Evolutionary conservation across 2,888 invertebrate genomes (phyloP), one percentile per base, ranked within the genome.

Genomic region (Melieria picta): DNA sequence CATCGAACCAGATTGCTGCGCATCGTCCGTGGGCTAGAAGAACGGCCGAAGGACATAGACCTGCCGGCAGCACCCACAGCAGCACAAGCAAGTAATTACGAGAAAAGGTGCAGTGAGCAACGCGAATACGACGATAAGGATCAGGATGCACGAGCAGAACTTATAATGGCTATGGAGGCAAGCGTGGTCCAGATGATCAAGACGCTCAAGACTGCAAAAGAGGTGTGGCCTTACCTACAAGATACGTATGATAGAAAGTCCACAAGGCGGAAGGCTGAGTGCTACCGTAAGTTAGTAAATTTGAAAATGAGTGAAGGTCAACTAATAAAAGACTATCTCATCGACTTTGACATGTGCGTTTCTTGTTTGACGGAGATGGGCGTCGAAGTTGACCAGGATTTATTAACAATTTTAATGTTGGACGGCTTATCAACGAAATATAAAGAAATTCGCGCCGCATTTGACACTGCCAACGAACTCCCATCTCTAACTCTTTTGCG

Each of bases 241-340:
- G 62, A 72, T 16, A 73, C 72, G 0, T 76, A 71, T 30, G 74
- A 75, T 16, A 50, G 74, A 13, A 73, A 71, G 42, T 70, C 70
- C 47, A 62, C 71, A 73, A 73, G 48, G 16, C 16, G 16, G 16
- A 16, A 16, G 1, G 16, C 16, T 16, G 16, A 16, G 16, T 16
- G 16, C 16, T 16, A 16, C 16, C 16, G 16, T 16, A 16, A 16
- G 16, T 64, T 75, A 10, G 30, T 75, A 9, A 73, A 73, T 47
- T 61, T 75, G 6, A 66, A 68, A 62, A 72, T 75, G 67, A n/a
- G 3, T 42, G 30, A 47, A 4, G 16, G n/a, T 42, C 52, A 74
- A 50, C 45, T 9, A 4, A 72, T 75, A 55, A 61, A 66, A 11
- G 11, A 67, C 55, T 74, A 68, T 65, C 9, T 74, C 1, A 52